Percentiles rank a stretch among this genome's conserved stretches.
Conservation (phyloP, 2,888 invertebrate genomes). For the Mystacides longicornis region DNA sequence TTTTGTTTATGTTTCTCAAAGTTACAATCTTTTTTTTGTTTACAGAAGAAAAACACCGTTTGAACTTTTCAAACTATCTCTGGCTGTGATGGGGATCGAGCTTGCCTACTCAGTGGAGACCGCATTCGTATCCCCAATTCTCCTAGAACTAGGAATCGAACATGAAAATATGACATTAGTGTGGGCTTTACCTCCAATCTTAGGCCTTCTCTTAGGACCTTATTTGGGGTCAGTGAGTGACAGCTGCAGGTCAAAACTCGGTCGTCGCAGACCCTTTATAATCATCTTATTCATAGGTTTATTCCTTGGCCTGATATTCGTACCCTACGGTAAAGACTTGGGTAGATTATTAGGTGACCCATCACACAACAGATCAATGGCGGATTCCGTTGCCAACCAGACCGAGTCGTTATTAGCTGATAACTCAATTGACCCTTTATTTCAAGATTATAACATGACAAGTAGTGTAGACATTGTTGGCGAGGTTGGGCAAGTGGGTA, state of each 20-base stretch:
- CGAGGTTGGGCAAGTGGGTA: conserved; percentile 1
- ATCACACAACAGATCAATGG: neutral
- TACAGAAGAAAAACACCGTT: conserved; percentile 19
- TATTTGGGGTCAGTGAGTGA: conserved; percentile 53
- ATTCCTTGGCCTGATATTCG: conserved; percentile 43
- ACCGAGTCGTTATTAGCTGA: neutral
- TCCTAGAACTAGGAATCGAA: conserved; percentile 53
- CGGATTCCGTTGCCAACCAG: neutral
- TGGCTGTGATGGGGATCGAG: conserved; percentile 48
- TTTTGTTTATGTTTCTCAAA: too few species aligned
- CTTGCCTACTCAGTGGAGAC: conserved; percentile 62
- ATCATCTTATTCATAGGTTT: conserved; percentile 50
- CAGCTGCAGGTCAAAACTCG: conserved; percentile 46
- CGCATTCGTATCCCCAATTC: conserved; percentile 57
- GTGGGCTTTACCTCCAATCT: conserved; percentile 38
- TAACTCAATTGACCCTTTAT: neutral
- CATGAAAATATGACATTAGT: conserved; percentile 51
- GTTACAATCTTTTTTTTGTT: neutral
- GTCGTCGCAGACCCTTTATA: conserved; percentile 54
- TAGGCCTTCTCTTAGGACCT: conserved; percentile 39
- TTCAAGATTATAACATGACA: neutral
- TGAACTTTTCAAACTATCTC: conserved; percentile 18
- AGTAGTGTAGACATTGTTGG: neutral
- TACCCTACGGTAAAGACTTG: conserved; percentile 52
- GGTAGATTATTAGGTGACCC: conserved; percentile 46